Evolutionary conservation across 2,113 vertebrate species (phyloP).

Genomic region (Brachypteracias leptosomus): DNA sequence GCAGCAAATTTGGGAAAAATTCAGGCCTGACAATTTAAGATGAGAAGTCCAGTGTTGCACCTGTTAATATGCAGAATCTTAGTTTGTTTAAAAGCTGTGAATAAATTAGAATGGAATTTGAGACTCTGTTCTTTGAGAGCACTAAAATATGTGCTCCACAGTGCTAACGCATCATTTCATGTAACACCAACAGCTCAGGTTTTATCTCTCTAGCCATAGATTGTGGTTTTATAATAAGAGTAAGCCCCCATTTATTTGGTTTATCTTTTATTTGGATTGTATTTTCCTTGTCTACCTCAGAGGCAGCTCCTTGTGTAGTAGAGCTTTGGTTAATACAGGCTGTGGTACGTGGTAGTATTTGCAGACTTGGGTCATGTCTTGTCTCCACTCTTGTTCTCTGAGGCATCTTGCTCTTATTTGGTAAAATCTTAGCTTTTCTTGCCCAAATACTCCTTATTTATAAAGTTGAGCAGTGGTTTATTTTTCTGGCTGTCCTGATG

Average conservation of each 20-base stretch:
- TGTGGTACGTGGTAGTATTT: fast-evolving
- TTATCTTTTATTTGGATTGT: neutral
- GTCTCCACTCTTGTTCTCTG: fast-evolving
- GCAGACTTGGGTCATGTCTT: neutral
- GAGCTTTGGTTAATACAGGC: neutral
- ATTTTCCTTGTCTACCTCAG: neutral
- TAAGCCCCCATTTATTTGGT: neutral
- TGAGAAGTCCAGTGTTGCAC: neutral
- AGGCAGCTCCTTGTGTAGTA: neutral
- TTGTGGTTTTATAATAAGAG: neutral
- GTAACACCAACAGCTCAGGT: neutral
- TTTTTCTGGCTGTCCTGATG: neutral
- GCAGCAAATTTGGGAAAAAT: neutral
- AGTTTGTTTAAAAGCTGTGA: neutral
- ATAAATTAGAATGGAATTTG: neutral
- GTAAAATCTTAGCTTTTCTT: neutral
- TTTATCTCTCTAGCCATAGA: neutral
- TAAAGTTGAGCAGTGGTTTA: neutral
- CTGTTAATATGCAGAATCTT: neutral
- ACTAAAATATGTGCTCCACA: neutral
- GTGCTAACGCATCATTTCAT: neutral
- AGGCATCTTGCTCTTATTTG: neutral
- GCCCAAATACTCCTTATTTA: no score
- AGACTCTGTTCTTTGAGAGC: neutral
- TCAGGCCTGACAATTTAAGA: neutral